Base-by-base conservation (phyloP, 2,888 invertebrate genomes). In the Zelleria hepariella region DNA sequence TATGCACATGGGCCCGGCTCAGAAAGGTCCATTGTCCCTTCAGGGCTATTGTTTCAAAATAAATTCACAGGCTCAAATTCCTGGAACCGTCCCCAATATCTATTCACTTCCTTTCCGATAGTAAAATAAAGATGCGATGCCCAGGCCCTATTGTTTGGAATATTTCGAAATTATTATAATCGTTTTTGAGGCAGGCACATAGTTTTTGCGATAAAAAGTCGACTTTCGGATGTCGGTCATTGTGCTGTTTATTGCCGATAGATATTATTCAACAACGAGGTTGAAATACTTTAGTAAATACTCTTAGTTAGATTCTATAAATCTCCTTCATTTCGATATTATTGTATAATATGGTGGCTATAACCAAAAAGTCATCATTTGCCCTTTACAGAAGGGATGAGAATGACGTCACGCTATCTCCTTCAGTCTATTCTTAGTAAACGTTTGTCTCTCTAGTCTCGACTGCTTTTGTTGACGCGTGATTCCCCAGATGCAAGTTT, bases 31-130 rank as follows among this genome's bases (percentile, higher is more conserved):
- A 32, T 59, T 47, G 48, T 53, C 18, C 53, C 53, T 23, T 47
- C 15, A 10, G 10, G 21, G 52, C 71, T 61, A 78, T 85, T 85
- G 85, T 86, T 82, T 84, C 79, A 82, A 57, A 65, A 62, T 66
- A 57, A 58, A 54, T 70, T 68, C 68, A 69, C 72, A 74, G 68
- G 64, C 70, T 55, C 48, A 62, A 72, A 76, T 83, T 84, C 84
- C 64, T 63, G 71, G 84, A 85, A 85, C 71, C 77, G 81, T 68
- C 68, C 59, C 73, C 70, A 52, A 74, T 84, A 85, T 85, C 84
- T 85, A 78, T 85, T 78, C 77, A 84, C 78, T 85, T 86, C 87
- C 86, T 82, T 71, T 78, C 71, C 68, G 85, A 86, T 86, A 82
- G 71, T 82, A 83, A 73, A 74, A 66, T 67, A 70, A 85, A 82